Evolutionary conservation across 2,888 invertebrate species (phyloP).

Genomic region (Trachelus tabidus): DNA sequence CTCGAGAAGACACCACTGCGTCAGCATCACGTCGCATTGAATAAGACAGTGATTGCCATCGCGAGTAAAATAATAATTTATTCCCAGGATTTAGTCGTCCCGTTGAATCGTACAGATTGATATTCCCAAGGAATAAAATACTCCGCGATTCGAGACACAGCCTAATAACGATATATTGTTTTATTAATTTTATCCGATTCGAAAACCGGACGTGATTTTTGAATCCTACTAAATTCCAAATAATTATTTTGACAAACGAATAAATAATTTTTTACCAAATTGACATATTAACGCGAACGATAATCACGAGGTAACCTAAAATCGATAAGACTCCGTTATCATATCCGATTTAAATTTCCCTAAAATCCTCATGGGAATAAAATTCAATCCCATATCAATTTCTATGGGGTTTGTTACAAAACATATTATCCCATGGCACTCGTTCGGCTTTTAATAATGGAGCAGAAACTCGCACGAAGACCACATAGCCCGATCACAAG

Average conservation of each 20-base stretch:
- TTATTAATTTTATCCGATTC: conserved; percentile 45
- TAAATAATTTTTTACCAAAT: conserved; percentile 2
- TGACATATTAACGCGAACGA: no score
- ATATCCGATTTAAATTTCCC: background rate
- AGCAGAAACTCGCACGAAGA: conserved; percentile 39
- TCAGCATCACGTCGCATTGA: conserved; percentile 40
- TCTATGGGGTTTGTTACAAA: background rate
- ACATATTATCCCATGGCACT: conserved; percentile 19
- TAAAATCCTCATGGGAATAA: background rate
- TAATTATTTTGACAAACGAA: background rate
- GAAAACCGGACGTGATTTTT: background rate
- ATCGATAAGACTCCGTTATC: no score
- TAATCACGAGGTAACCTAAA: background rate
- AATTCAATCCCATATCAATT: background rate
- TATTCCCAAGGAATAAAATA: background rate
- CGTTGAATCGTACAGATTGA: background rate
- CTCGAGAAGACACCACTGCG: background rate
- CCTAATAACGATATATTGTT: conserved; percentile 56
- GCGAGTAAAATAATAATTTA: conserved; percentile 59
- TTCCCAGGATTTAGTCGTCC: conserved; percentile 40
- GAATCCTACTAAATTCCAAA: background rate
- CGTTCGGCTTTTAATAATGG: conserved; percentile 53
- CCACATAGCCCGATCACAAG: conserved; percentile 38
- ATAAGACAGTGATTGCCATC: conserved; percentile 62
- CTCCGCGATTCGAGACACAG: conserved; percentile 17